Base-by-base conservation (phyloP, 2,797 vertebrate genomes). In the Tadarida brasiliensis region DNA sequence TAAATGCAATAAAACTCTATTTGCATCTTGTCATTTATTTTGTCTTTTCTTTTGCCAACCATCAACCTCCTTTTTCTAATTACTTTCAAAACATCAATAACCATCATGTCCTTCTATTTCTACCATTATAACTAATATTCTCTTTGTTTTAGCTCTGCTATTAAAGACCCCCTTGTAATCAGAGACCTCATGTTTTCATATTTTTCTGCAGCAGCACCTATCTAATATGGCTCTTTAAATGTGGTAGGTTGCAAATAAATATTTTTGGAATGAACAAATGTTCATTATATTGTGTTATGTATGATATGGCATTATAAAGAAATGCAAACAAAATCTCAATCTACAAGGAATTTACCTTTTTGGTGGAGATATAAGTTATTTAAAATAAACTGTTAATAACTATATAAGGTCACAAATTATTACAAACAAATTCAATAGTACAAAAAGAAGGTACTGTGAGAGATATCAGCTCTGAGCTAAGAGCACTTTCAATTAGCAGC, bases 31-130 rank as follows among this genome's bases (percentile, higher is more conserved):
- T 44, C 47, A 86, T 59, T 84, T 83, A 44, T 71, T 90, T 94
- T 84, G 30, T 35, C 57, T 73, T 83, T 93, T 68, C 59, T 67
- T 83, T 78, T 94, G n/a, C 17, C 26, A 91, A 54, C 9, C 10
- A 56, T 39, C 22, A 10, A 61, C 59, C 7, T 89, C 14, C 26
- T 86, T 85, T 91, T 93, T 93, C 73, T 85, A 59, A 95, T 88
- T 91, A 65, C n/a, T 85, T 90, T 39, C 35, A 59, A 77, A 94
- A 30, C 44, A 24, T 7, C n/a, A 73, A 54, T 67, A 70, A 33
- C 6, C 35, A 82, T 10, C 9, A 39, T 35, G 4, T 11, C 56
- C 14, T 94, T 73, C 8, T n/a, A 14, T 90, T 77, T 87, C 19
- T 93, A 74, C 68, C 57, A 26, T 54, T 76, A 67, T 10, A 51